phyloP scores from a whole-genome alignment of 2,888 invertebrate genomes.

The Pasiphila rectangulata region DNA sequence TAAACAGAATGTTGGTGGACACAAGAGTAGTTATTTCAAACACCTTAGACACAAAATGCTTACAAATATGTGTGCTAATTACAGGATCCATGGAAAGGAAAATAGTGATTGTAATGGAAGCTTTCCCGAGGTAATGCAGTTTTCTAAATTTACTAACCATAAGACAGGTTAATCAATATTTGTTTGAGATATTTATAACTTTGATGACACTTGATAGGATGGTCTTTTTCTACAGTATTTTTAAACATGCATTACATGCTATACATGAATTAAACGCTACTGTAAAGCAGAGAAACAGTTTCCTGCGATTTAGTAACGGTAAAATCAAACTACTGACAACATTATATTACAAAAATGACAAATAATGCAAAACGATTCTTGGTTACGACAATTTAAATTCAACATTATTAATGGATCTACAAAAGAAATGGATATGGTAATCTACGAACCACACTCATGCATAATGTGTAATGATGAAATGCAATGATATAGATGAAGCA shows the following conservation, averaged over 20 bases:
- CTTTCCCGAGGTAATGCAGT: slow-evolving; percentile 31
- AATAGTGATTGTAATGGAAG: slow-evolving; percentile 40
- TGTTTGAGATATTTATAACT: background rate
- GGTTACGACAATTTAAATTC: background rate
- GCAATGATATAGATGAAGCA: slow-evolving; percentile 30
- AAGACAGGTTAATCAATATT: slow-evolving; percentile 27
- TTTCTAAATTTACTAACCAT: slow-evolving; percentile 45
- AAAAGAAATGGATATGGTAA: slow-evolving; percentile 21
- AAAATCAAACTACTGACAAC: slow-evolving; percentile 8
- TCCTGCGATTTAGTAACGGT: slow-evolving; percentile 6
- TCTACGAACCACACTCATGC: slow-evolving; percentile 78
- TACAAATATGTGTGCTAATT: slow-evolving; percentile 37
- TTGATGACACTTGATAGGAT: slow-evolving; percentile 10
- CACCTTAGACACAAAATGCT: slow-evolving; percentile 10
- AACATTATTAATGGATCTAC: slow-evolving; percentile 4
- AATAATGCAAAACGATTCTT: background rate
- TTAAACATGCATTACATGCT: slow-evolving; percentile 57
- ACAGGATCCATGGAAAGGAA: slow-evolving; percentile 78
- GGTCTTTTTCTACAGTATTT: slow-evolving; percentile 48
- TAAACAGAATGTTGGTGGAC: background rate
- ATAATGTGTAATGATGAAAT: slow-evolving; percentile 54
- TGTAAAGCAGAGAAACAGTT: slow-evolving; percentile 22
- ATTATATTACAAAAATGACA: background rate
- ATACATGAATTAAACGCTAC: slow-evolving; percentile 35
- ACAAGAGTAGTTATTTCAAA: slow-evolving; percentile 4